phyloP scores from a whole-genome alignment of 2,888 invertebrate genomes.

The Morpho helenor region DNA sequence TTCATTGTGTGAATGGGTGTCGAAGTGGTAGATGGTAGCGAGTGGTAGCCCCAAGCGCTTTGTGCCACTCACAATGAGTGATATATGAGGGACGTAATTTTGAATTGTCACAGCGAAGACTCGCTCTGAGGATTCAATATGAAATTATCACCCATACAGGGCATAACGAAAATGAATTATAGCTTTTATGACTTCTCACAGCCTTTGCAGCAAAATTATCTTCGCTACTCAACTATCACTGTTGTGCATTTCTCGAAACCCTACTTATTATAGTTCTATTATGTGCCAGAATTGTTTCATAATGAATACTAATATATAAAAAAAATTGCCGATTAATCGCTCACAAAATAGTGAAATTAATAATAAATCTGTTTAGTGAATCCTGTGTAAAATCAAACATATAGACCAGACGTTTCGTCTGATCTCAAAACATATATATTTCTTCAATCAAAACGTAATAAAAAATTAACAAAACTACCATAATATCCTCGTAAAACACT shows the following conservation, averaged over 20 bases:
- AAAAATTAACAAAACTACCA: conserved; percentile 24
- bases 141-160: conserved; percentile 75
- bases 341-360: no score
- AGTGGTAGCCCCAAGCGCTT: conserved; percentile 61
- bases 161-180: conserved; percentile 78
- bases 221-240: conserved; percentile 27
- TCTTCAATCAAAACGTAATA: background rate
- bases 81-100: conserved; percentile 74
- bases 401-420: background rate
- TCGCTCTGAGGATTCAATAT: conserved; percentile 59
- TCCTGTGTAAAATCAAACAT: background rate
- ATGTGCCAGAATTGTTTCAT: no score
- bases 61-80: conserved; percentile 76
- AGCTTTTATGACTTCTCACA: conserved; percentile 58
- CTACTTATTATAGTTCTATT: conserved; percentile 11
- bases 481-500: conserved; percentile 57
- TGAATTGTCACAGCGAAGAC: conserved; percentile 67
- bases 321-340: no score
- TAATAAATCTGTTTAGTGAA: no score
- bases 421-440: background rate
- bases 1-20: conserved; percentile 63
- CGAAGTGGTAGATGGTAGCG: conserved; percentile 58
- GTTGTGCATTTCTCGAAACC: conserved; percentile 33
- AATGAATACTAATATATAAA: no score
- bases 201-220: conserved; percentile 27